Evolutionary conservation across 1,140 invertebrate species (phyloP).

Genomic region (Drosophila burlai): DNA sequence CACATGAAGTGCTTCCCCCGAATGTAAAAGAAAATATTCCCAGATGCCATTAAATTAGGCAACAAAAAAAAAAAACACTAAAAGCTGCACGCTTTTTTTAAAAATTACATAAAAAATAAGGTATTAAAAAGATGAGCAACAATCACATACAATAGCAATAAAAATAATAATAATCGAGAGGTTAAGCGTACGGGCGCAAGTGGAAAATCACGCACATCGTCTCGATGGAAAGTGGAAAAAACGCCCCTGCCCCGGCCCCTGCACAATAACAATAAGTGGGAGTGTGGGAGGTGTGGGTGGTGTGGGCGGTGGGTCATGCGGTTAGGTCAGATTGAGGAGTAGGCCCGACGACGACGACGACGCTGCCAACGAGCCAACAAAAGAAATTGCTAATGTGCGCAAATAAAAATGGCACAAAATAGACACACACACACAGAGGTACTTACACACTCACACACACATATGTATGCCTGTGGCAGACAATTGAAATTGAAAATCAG

Average conservation of each 20-base stretch:
- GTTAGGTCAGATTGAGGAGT: slow-evolving; percentile 42
- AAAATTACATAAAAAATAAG: slow-evolving; percentile 41
- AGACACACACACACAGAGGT: slow-evolving; percentile 18
- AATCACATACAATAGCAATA: slow-evolving; percentile 58
- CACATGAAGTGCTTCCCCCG: slow-evolving; percentile 1
- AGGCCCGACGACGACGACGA: slow-evolving; percentile 19
- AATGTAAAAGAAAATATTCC: slow-evolving; percentile 20
- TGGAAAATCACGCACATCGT: slow-evolving; percentile 65
- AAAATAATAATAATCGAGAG: slow-evolving; percentile 59
- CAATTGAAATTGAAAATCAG: slow-evolving; percentile 82
- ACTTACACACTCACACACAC: slow-evolving; percentile 9
- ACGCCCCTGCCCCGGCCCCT: neutral
- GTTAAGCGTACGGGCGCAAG: slow-evolving; percentile 25
- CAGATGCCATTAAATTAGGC: slow-evolving; percentile 66
- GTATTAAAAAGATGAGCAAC: slow-evolving; percentile 57
- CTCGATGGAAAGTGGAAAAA: slow-evolving; percentile 31
- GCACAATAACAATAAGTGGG: slow-evolving; percentile 27
- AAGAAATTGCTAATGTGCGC: slow-evolving; percentile 78
- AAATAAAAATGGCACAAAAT: slow-evolving; percentile 78
- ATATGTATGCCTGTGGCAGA: slow-evolving; percentile 32
- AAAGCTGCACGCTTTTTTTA: slow-evolving; percentile 27
- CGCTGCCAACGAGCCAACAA: slow-evolving; percentile 59
- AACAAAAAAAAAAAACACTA: slow-evolving; percentile 38
- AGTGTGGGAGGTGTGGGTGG: slow-evolving; percentile 9
- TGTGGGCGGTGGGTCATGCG: slow-evolving; percentile 13